Conservation (phyloP, 2,113 vertebrate genomes). For the Elachura formosa region DNA sequence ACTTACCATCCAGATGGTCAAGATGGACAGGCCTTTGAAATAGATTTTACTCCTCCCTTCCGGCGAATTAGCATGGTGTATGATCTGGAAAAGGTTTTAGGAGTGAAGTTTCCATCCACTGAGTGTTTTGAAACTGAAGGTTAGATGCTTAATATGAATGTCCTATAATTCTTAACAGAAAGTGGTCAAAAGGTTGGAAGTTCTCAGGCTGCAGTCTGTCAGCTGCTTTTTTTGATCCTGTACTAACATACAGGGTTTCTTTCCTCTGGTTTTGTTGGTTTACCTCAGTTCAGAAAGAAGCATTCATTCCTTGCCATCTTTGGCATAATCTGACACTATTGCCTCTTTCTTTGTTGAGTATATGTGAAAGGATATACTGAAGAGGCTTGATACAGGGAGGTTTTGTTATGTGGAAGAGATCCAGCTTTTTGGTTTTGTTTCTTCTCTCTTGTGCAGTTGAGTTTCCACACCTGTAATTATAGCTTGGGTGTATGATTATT, state of each 20-base stretch:
- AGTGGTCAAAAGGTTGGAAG: background rate
- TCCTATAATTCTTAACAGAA: background rate
- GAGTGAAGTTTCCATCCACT: constrained; percentile 83
- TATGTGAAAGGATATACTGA: background rate
- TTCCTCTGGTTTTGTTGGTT: background rate
- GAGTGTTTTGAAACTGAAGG: constrained; percentile 78
- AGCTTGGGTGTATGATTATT: background rate
- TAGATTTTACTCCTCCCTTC: constrained; percentile 97
- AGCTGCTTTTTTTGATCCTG: background rate
- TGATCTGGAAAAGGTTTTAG: constrained; percentile 87
- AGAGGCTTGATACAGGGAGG: background rate
- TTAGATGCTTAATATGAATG: constrained; percentile 3
- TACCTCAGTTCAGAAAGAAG: background rate
- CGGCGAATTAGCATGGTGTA: constrained; percentile 85
- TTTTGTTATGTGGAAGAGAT: background rate
- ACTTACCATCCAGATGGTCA: constrained; percentile 91
- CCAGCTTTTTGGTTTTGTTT: background rate
- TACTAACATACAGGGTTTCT: background rate
- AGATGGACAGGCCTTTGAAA: constrained; percentile 83
- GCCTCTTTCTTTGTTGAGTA: background rate
- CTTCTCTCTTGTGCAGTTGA: background rate
- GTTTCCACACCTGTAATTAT: background rate
- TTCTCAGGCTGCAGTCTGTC: background rate
- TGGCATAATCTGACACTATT: background rate
- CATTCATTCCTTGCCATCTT: background rate